Conservation (phyloP, 2,797 vertebrate species). For the Melanogrammus aeglefinus region DNA sequence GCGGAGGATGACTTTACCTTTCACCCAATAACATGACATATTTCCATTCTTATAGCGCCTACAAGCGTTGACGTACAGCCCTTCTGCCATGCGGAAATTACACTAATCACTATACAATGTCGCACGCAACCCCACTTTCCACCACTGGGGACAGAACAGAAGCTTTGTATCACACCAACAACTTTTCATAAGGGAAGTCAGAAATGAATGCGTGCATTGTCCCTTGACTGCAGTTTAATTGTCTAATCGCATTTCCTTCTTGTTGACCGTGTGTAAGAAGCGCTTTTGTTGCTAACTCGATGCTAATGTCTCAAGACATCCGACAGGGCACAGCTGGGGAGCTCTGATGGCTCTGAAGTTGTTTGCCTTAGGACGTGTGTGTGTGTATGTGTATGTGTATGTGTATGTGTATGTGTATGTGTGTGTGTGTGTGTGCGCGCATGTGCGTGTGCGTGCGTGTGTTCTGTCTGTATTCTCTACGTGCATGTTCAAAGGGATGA, state of each 20-base stretch:
- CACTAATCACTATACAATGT: background rate
- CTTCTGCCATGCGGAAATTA: background rate
- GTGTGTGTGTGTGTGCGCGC: background rate
- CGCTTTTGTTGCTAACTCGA: slow-evolving; percentile 70
- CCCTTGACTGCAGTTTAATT: background rate
- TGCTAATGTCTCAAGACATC: slow-evolving; percentile 72
- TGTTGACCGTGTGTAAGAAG: slow-evolving; percentile 36
- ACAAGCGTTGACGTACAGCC: background rate
- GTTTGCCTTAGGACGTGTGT: slow-evolving; percentile 61
- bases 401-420: too few relatives aligned
- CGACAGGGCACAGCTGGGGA: slow-evolving; percentile 51
- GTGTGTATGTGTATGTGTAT: slow-evolving; percentile 20
- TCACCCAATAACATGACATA: background rate
- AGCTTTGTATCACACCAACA: background rate
- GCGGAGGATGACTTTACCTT: background rate
- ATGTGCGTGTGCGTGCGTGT: slow-evolving; percentile 53
- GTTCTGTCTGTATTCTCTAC: background rate
- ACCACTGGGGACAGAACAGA: background rate
- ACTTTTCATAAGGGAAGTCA: background rate
- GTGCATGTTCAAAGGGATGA: background rate
- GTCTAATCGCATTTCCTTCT: slow-evolving; percentile 17
- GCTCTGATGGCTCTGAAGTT: slow-evolving; percentile 67
- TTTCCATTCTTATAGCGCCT: background rate
- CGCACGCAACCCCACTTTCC: background rate
- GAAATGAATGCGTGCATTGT: background rate